Evolutionary conservation across 2,113 vertebrate species (phyloP), one percentile per base, ranked within the genome.

Genomic region (Puma concolor): DNA sequence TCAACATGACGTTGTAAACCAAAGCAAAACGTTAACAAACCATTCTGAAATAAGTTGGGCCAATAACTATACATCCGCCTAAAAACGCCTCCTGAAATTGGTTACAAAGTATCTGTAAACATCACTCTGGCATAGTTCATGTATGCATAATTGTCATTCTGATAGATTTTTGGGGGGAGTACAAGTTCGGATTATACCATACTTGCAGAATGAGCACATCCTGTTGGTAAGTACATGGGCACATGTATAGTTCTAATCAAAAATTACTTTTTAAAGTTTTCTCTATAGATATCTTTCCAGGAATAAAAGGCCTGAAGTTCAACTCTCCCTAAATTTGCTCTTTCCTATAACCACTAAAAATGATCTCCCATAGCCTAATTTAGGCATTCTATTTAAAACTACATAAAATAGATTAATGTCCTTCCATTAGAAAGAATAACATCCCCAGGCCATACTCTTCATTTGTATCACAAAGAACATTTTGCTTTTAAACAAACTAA

Each of bases 371-470:
- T 89, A 98, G 99, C 99, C 99, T 99, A 99, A 99, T 99, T 99
- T 99, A 99, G 99, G 99, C 99, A 99, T 98, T 99, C 99, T 99
- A 99, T 98, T 99, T 99, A 99, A 99, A 99, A 99, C 98, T 99
- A 99, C 99, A 99, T 99, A 99, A 99, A 99, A 99, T 99, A 99
- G 99, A 99, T 99, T 99, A 98, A 98, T 96, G 98, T 99, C 99
- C 99, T 99, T 99, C 99, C 99, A 99, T 98, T 99, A 99, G 99
- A 99, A 99, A 99, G 99, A 99, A 99, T 99, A 98, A 98, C 98
- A 97, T 98, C 98, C 98, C 98, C 98, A 98, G 99, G 99, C 99
- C 98, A 98, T 98, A 98, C 97, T 99, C 98, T 98, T 98, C 98
- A 99, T 98, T 98, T 98, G 98, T 98, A 99, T 98, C 98, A 98